Evolutionary conservation across 2,113 vertebrate genomes (phyloP).

Genomic region (Prionailurus viverrinus): DNA sequence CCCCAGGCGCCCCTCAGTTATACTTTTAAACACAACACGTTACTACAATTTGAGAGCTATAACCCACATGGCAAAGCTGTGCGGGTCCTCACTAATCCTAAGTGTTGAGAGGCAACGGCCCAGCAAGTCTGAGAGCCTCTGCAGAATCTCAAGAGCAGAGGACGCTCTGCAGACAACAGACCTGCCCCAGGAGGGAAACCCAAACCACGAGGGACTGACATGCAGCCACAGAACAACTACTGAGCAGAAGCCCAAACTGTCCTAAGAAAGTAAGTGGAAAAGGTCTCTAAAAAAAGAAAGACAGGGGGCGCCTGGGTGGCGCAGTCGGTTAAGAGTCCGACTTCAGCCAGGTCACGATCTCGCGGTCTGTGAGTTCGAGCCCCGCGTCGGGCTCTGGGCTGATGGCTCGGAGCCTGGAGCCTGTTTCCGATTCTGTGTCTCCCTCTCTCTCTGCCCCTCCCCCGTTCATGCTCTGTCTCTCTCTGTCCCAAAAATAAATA

Average conservation of each 20-base stretch:
- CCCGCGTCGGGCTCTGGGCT: too few relatives aligned
- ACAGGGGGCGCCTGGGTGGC: too few relatives aligned
- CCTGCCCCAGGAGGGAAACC: fast-evolving
- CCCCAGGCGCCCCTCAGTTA: too few relatives aligned
- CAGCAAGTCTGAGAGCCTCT: background rate
- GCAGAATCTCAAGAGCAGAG: background rate
- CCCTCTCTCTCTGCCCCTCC: too few relatives aligned
- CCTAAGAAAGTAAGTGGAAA: background rate
- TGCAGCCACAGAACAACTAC: background rate
- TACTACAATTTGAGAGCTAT: background rate
- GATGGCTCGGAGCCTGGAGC: too few relatives aligned
- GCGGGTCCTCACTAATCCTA: background rate
- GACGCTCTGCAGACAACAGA: background rate
- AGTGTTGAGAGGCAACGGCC: fast-evolving
- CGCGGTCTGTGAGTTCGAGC: too few relatives aligned
- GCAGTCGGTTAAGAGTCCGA: too few relatives aligned
- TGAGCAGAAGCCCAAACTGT: background rate
- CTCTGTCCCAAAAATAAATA: too few relatives aligned
- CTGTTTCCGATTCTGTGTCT: too few relatives aligned
- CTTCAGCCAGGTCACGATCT: too few relatives aligned
- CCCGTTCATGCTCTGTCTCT: too few relatives aligned
- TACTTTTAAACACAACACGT: background rate
- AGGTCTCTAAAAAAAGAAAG: background rate
- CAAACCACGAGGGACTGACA: background rate
- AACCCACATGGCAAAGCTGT: background rate